Percentiles rank a stretch among this genome's conserved stretches.
Conservation (phyloP, 2,797 vertebrate genomes). For the Pseudocheirus occidentalis region DNA sequence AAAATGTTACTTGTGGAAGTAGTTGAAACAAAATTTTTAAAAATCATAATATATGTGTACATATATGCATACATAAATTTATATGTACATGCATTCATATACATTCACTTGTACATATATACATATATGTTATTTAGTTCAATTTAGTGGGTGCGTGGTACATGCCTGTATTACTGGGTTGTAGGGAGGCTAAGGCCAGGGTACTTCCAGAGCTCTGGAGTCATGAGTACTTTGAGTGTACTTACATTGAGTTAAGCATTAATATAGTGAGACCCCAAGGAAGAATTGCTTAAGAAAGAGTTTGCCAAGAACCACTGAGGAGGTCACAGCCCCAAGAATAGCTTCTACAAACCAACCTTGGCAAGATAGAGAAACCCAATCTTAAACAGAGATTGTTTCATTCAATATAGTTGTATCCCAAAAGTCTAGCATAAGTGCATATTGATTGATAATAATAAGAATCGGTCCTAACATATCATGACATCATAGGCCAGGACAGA, state of each 20-base stretch:
- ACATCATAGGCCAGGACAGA: background rate
- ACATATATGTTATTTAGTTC: background rate
- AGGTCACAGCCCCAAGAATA: background rate
- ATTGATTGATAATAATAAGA: background rate
- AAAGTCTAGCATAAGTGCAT: background rate
- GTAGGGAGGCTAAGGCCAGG: background rate
- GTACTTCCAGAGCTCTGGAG: background rate
- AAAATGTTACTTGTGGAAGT: background rate
- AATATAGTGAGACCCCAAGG: background rate
- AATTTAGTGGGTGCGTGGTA: background rate
- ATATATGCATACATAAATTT: too few relatives aligned
- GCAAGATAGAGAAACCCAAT: background rate
- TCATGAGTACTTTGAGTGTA: background rate
- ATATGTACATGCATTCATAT: too few relatives aligned
- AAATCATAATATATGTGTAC: background rate
- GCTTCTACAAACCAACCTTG: background rate
- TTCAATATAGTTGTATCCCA: background rate
- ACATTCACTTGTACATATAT: too few relatives aligned
- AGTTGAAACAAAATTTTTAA: conserved; percentile 20
- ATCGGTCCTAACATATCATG: background rate
- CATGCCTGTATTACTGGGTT: background rate
- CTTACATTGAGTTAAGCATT: background rate
- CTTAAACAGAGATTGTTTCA: background rate
- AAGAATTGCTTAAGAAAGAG: background rate
- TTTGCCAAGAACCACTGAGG: background rate